Evolutionary conservation across 2,888 invertebrate species (phyloP).

Genomic region (Ochropleura leucogaster): DNA sequence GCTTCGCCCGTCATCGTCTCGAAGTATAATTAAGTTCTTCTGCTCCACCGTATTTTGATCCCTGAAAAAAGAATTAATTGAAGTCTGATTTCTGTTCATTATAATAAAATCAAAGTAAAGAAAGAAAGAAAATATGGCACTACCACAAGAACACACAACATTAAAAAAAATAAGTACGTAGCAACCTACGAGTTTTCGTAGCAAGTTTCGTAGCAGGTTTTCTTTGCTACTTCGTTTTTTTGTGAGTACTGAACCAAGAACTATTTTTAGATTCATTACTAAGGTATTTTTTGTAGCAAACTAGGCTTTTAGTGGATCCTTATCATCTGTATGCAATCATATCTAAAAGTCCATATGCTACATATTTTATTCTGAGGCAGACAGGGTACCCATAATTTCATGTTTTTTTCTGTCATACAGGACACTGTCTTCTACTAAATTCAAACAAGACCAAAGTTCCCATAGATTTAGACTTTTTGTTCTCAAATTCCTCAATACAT

Average conservation of each 20-base stretch:
- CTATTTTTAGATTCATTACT: not conserved
- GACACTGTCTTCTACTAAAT: not conserved
- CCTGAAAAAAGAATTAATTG: constrained; percentile 3
- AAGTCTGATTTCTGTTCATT: constrained; percentile 9
- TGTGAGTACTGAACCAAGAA: not conserved
- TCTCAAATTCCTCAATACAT: constrained; percentile 18
- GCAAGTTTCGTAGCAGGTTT: constrained; percentile 33
- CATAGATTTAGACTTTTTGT: constrained; percentile 3
- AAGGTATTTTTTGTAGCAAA: not conserved
- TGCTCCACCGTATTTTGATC: constrained; percentile 14
- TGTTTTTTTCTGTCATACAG: not conserved
- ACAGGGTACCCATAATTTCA: not conserved
- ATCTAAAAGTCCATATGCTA: no score
- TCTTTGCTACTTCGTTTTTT: not conserved
- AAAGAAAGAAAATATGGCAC: no score
- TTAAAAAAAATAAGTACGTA: not conserved
- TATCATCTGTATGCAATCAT: no score
- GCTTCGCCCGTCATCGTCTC: constrained; percentile 12
- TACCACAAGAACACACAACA: no score
- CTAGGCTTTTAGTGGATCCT: not conserved
- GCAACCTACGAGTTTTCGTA: constrained; percentile 36
- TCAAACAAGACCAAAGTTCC: not conserved
- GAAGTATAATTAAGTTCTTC: constrained; percentile 20
- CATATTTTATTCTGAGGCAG: no score
- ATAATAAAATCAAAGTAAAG: not conserved